Conservation (phyloP, 1,140 invertebrate species). For the Metaphire vulgaris region DNA sequence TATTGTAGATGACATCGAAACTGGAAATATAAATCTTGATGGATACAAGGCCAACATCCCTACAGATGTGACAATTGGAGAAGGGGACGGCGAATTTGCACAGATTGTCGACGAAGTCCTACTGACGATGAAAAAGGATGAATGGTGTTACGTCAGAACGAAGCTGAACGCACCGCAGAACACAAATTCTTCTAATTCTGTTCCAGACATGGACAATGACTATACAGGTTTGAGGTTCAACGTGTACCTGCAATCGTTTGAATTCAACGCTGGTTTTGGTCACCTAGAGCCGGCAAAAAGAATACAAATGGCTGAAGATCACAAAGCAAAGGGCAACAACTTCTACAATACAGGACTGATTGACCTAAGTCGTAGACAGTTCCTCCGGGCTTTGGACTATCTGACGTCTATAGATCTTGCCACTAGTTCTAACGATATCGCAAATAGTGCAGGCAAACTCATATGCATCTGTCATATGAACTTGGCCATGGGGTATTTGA, state of each 20-base stretch:
- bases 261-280: background rate
- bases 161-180: background rate
- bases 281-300: background rate
- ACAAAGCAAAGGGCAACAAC: background rate
- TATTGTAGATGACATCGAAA: no score
- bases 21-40: no score
- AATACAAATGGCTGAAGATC: background rate
- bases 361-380: background rate
- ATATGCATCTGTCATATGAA: slow-evolving; percentile 36
- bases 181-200: background rate
- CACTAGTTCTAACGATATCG: background rate
- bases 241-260: background rate
- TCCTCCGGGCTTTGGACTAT: background rate
- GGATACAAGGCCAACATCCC: no score
- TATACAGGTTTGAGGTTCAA: background rate
- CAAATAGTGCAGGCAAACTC: background rate
- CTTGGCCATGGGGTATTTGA: slow-evolving; percentile 55
- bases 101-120: background rate
- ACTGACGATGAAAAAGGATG: background rate
- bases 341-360: background rate
- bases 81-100: background rate
- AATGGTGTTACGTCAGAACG: background rate
- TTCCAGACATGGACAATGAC: background rate
- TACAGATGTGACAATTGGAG: no score
- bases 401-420: background rate